Evolutionary conservation across 2,888 invertebrate genomes (phyloP).

Genomic region (Euclidia mi): DNA sequence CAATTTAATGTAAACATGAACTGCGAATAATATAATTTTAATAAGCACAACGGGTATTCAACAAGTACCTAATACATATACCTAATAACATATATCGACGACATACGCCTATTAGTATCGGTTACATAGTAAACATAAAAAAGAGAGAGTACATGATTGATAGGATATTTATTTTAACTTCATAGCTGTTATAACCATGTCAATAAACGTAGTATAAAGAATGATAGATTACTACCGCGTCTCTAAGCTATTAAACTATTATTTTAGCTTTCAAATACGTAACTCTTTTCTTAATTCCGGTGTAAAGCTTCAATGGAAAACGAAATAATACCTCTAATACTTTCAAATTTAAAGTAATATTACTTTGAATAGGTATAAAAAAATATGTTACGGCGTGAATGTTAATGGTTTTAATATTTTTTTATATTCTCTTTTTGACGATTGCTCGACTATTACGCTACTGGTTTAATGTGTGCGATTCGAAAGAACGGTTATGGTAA

Average conservation of each 20-base stretch:
- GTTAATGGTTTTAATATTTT: conserved; percentile 27
- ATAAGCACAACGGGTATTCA: no score
- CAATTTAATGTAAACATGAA: conserved; percentile 1
- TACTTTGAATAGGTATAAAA: conserved; percentile 33
- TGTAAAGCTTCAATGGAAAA: no score
- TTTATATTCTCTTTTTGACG: conserved; percentile 29
- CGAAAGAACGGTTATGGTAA: background rate
- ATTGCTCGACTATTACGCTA: conserved; percentile 16
- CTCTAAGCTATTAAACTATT: conserved; percentile 5
- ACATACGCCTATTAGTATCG: no score
- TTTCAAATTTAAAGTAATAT: conserved; percentile 26
- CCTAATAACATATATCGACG: conserved; percentile 25
- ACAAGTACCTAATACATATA: conserved; percentile 9
- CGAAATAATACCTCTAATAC: conserved; percentile 8
- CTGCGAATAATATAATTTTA: no score
- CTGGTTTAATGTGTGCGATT: conserved; percentile 17
- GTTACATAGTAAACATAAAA: conserved; percentile 33
- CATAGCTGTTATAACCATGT: conserved; percentile 35
- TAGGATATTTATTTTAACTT: conserved; percentile 30
- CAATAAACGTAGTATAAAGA: conserved; percentile 31
- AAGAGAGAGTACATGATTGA: conserved; percentile 48
- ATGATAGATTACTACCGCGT: conserved; percentile 30
- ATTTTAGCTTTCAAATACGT: conserved; percentile 13
- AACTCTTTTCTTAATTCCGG: no score
- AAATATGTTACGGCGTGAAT: conserved; percentile 22